These are phyloP conservation scores for Liasis olivaceus DNA, from an alignment of 2,797 vertebrate species.

Conservation along the genomic window DNA sequence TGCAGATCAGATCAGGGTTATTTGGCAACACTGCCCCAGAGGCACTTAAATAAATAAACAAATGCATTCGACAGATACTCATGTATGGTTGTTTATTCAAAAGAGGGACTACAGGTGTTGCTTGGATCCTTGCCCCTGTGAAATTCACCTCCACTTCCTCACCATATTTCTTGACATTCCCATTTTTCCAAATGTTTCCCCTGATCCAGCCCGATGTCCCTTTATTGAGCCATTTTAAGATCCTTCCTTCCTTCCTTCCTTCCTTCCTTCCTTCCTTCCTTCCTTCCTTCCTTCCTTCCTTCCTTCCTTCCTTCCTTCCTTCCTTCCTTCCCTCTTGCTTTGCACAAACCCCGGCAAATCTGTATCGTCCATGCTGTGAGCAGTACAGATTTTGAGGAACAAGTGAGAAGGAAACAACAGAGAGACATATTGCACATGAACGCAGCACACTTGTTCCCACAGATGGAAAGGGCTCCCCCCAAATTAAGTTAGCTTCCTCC, in stretches of 20 bases:
- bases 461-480: no score
- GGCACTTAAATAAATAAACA: neutral
- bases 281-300: no score
- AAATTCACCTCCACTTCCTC: neutral
- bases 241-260: neutral
- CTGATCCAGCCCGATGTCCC: no score
- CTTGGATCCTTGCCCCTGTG: neutral
- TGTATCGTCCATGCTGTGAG: neutral
- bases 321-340: neutral
- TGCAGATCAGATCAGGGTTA: constrained; percentile 21
- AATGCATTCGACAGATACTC: neutral
- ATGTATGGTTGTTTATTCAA: no score
- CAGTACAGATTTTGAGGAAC: neutral
- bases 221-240: neutral
- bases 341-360: no score
- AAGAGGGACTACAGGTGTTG: neutral
- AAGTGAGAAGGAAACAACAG: neutral
- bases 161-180: neutral
- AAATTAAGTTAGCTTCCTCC: neutral
- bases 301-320: neutral
- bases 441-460: neutral
- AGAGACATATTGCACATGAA: neutral
- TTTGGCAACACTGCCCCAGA: neutral
- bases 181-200: neutral
- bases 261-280: no score